Evolutionary conservation across 2,888 invertebrate species (phyloP), one percentile per base, ranked within the genome.

Genomic region (Drosophila melanosoma): DNA sequence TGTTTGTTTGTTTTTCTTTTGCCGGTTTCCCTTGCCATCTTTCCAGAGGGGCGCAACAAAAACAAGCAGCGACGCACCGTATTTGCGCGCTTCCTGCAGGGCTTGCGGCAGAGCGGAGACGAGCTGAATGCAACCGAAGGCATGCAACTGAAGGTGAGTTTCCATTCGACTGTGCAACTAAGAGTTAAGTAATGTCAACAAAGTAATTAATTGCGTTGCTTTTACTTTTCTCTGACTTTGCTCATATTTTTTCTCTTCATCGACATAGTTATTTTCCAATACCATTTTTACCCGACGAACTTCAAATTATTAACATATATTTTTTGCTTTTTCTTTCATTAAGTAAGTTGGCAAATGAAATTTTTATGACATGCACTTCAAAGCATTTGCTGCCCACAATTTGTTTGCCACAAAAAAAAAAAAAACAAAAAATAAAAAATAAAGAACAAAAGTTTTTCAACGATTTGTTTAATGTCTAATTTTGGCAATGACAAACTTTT

Each of bases 61-160:
- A 89, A 91, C 79, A 93, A 92, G 83, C 90, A 93, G 82, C 88
- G 93, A 72, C 91, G 92, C 65, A 93, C 93, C 69, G 93, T 93
- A 73, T 93, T 93, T 79, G 92, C 93, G 48, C 91, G 93, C 45
- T 93, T 93, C 75, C 89, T 93, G 76, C 92, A 92, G 73, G 93
- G 93, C 64, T 87, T 93, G 65, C 89, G 93, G 75, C 93, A 93
- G 64, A 92, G 90, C 74, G 92, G 90, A 66, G 93, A 92, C 81
- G 93, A 93, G 74, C 90, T 93, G 63, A 92, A 91, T 82, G 93
- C 92, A 68, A 90, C 89, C 70, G 93, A 93, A 87, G 93, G 92
- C 87, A 93, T 93, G 92, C 93, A 93, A 89, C 83, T 93, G 80
- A 93, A 93, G 91, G 93, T 93, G 89, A 91, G 92, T 88, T 49